Evolutionary conservation across 2,888 invertebrate genomes (phyloP).

Genomic region (Euplexia lucipara): DNA sequence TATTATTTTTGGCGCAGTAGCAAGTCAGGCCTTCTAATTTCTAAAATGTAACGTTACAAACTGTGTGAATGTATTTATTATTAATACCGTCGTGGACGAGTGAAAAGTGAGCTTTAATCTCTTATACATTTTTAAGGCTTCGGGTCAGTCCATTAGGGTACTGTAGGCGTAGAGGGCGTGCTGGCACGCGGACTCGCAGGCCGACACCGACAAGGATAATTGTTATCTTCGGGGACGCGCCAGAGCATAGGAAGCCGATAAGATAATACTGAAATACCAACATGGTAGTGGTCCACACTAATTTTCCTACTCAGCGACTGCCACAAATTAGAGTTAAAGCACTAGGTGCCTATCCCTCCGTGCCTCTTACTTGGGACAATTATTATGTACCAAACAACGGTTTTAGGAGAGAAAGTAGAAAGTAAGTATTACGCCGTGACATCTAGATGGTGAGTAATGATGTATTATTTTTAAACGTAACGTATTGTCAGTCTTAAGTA

Average conservation of each 20-base stretch:
- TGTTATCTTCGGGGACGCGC: constrained; percentile 68
- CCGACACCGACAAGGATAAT: constrained; percentile 43
- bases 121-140: constrained; percentile 76
- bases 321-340: constrained; percentile 75
- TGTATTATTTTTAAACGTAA: constrained; percentile 62
- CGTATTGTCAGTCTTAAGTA: constrained; percentile 48
- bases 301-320: constrained; percentile 69
- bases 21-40: constrained; percentile 78
- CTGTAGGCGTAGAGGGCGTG: constrained; percentile 47
- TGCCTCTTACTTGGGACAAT: constrained; percentile 65
- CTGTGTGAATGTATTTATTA: constrained; percentile 68
- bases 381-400: constrained; percentile 69
- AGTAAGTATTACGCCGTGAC: constrained; percentile 75
- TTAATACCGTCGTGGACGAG: constrained; percentile 67
- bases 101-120: constrained; percentile 77
- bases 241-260: constrained; percentile 74
- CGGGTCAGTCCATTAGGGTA: constrained; percentile 74
- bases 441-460: constrained; percentile 74
- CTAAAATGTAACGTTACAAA: constrained; percentile 69
- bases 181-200: constrained; percentile 32
- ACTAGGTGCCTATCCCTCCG: constrained; percentile 71
- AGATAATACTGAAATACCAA: constrained; percentile 64
- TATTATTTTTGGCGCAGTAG: constrained; percentile 79
- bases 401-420: constrained; percentile 81
- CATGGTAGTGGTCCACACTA: constrained; percentile 58